Evolutionary conservation across 2,113 vertebrate species (phyloP), one percentile per base, ranked within the genome.

Genomic region (Tachysurus vachellii): DNA sequence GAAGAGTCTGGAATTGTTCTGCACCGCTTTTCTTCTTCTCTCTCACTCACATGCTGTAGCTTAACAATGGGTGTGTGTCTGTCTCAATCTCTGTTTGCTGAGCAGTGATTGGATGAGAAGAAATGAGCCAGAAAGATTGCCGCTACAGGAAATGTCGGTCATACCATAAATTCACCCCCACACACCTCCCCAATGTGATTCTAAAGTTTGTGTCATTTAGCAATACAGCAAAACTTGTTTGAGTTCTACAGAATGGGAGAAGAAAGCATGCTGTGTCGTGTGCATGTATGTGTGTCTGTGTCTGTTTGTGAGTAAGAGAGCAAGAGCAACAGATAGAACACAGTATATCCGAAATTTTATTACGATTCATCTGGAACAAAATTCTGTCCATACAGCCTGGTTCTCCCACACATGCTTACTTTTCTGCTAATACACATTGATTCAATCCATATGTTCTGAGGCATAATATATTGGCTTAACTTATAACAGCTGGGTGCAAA

Each of bases 41-140:
- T 83, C 31, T 64, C 70, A 62, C 64, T 42, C 36, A 80, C 73
- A 56, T 68, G 28, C 70, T 64, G 61, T 11, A 54, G 76, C 84
- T 50, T 76, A 80, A 54, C 82, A 84, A 42, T 84, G 83, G 89
- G 89, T 79, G 89, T 90, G 89, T 75, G 57, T 66, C 71, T 62
- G 23, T 73, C 73, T 75, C 82, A 66, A 11, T 90, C 84, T 86
- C 50, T 90, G 87, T 87, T 82, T 87, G 85, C 42, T 87, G 17
- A 90, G 57, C 82, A 70, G 73, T 79, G 82, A 90, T 87, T 88
- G 87, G 89, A 4, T n/a, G 59, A 31, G 26, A 31, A 88, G 64
- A 47, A 76, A 76, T n/a, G 10, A 19, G 31, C 71, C 53, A 47
- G 13, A 17, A 26, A 26, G 42, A 82, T 13, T 50, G 75, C 36